phyloP scores from a whole-genome alignment of 2,113 vertebrate genomes.

The Hucho hucho region DNA sequence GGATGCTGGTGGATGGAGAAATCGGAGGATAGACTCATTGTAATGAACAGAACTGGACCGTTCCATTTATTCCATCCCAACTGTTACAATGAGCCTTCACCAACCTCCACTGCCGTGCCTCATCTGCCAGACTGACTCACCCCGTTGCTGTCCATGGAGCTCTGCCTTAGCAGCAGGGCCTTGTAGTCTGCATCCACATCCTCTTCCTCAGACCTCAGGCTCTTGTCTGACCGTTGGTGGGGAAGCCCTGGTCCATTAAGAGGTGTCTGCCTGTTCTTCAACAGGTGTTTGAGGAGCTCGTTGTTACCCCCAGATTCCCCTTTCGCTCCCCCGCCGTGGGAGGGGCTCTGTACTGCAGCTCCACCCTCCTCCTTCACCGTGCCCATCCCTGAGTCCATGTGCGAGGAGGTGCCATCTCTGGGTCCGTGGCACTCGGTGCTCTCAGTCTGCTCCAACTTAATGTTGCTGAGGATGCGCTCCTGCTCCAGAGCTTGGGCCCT shows the following conservation, averaged over 20 bases:
- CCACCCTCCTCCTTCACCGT: constrained; percentile 75
- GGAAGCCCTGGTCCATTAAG: constrained; percentile 68
- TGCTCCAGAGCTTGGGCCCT: constrained; percentile 61
- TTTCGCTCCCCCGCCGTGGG: constrained; percentile 72
- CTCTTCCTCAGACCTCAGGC: constrained; percentile 75
- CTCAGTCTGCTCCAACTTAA: constrained; percentile 83
- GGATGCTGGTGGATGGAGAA: too few species aligned
- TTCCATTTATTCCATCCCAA: too few species aligned
- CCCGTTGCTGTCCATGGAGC: constrained; percentile 75
- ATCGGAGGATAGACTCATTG: too few species aligned
- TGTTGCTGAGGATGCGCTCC: constrained; percentile 70
- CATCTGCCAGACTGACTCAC: constrained; percentile 81
- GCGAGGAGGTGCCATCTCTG: constrained; percentile 54
- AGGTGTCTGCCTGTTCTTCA: constrained; percentile 90
- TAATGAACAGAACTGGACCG: too few species aligned
- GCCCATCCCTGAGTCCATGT: constrained; percentile 64
- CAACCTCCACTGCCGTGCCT: constrained; percentile 25
- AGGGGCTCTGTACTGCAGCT: constrained; percentile 71
- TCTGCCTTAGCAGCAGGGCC: constrained; percentile 73
- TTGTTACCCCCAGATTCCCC: constrained; percentile 82
- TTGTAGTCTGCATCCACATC: constrained; percentile 72
- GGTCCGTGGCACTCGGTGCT: constrained; percentile 74
- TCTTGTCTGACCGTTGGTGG: constrained; percentile 78
- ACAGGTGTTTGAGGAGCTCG: constrained; percentile 90
- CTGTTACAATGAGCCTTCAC: too few species aligned